phyloP scores from a whole-genome alignment of 1,140 invertebrate genomes.

The Leptonema lineaticorne region DNA sequence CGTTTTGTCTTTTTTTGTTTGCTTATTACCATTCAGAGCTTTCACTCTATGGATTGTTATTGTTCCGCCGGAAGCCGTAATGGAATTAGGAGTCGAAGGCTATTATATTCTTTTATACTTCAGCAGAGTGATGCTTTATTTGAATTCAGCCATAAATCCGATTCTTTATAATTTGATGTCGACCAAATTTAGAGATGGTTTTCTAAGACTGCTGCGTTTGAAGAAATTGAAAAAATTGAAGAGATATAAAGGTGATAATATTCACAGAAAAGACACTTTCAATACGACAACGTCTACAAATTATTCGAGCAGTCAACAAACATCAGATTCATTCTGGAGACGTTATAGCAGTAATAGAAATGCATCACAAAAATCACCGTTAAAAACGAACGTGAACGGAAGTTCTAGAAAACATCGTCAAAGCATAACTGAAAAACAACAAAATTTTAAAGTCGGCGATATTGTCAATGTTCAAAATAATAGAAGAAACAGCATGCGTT shows the following conservation, averaged over 20 bases:
- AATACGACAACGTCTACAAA: conserved; percentile 56
- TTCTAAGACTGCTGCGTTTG: conserved; percentile 62
- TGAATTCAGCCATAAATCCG: conserved; percentile 88
- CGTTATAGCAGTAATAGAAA: conserved; percentile 52
- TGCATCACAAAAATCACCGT: conserved; percentile 45
- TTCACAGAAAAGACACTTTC: conserved; percentile 55
- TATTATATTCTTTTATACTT: conserved; percentile 87
- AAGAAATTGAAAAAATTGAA: conserved; percentile 53
- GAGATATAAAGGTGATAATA: conserved; percentile 50
- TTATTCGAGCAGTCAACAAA: conserved; percentile 55
- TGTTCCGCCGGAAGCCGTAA: conserved; percentile 64
- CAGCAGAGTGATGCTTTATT: conserved; percentile 81
- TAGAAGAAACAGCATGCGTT: conserved; percentile 55
- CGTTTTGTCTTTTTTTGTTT: conserved; percentile 88
- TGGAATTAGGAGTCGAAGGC: conserved; percentile 67
- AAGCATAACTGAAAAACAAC: conserved; percentile 45
- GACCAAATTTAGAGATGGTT: conserved; percentile 86
- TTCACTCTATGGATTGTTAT: conserved; percentile 84
- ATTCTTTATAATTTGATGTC: conserved; percentile 89
- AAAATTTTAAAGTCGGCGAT: conserved; percentile 52
- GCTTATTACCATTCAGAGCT: conserved; percentile 82
- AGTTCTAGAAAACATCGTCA: conserved; percentile 48
- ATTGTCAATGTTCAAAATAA: conserved; percentile 55
- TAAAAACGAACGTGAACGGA: conserved; percentile 49
- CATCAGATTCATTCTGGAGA: conserved; percentile 55